Base-by-base conservation (phyloP, 1,140 invertebrate species). In the Drosophila dunni region DNA sequence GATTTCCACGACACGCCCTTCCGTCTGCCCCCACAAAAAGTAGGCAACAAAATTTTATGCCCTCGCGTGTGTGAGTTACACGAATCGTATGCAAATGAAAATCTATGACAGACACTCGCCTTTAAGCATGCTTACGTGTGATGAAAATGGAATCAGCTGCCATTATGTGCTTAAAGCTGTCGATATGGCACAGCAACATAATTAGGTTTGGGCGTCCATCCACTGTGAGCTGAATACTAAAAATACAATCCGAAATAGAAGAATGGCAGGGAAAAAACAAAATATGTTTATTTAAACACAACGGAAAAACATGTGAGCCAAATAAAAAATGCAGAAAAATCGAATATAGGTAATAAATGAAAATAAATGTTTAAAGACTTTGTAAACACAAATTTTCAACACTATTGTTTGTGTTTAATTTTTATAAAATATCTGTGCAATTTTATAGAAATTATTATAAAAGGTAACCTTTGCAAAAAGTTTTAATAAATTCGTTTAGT, bases 11-110 rank as follows among this genome's bases (percentile, higher is more conserved):
- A 40, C 17, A 40, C 34, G 15, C 34, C 33, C 50, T 51, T 29
- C 24, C 15, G 9, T 2, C 15, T 7, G 20, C 11, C 62, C 48
- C 81, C 7, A 4, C n/a, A 61, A 78, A 79, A 75, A 69, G 70
- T 73, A 81, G 84, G 80, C 78, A 81, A 88, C 84, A 88, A 89
- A 81, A 75, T 88, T 89, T 88, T 89, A 88, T 90, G 78, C 50
- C 8, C 62, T 60, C 61, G 33, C 29, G 62, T 83, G 81, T 88
- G 61, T 83, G 79, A 77, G 44, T 83, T 88, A 72, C 84, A 89
- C 69, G 73, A 73, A 79, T 66, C 69, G 62, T 68, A 82, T 78
- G 69, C 65, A 69, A 81, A 82, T 78, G 20, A 64, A 58, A 67
- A 67, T 67, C 70, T 73, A 73, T 61, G 70, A 60, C 15, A 40